Evolutionary conservation across 2,888 invertebrate species (phyloP).

Genomic region (Acanthosoma haemorrhoidale): DNA sequence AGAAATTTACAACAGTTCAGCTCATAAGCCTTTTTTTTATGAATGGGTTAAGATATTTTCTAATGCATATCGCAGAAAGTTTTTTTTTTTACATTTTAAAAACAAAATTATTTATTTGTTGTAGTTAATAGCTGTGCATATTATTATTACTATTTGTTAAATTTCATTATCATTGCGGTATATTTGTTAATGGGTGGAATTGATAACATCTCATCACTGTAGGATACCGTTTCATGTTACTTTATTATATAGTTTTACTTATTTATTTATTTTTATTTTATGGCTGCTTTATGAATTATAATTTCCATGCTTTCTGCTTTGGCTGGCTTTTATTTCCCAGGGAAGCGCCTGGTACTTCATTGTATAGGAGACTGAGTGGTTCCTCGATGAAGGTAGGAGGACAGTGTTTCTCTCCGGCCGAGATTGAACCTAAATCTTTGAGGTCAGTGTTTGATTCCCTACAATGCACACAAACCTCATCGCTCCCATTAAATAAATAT

Average conservation of each 20-base stretch:
- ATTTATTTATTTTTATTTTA: neutral
- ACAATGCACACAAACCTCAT: neutral
- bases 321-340: neutral
- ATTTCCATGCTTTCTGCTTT: conserved; percentile 6
- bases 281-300: neutral
- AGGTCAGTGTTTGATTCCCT: conserved; percentile 7
- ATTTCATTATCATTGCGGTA: too few relatives aligned
- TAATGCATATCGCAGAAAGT: too few relatives aligned
- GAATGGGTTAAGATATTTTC: too few relatives aligned
- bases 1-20: too few relatives aligned
- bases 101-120: too few relatives aligned
- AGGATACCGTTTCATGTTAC: too few relatives aligned
- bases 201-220: too few relatives aligned
- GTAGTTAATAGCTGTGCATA: too few relatives aligned
- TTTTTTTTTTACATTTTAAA: too few relatives aligned
- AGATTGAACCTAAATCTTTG: neutral
- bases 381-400: conserved; percentile 12
- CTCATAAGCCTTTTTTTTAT: too few relatives aligned
- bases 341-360: neutral
- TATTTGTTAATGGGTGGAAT: too few relatives aligned
- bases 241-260: neutral
- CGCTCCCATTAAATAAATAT: neutral
- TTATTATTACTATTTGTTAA: too few relatives aligned
- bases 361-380: neutral
- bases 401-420: neutral